Conservation (phyloP, 2,888 invertebrate genomes). For the Gasteruption jaculator region DNA sequence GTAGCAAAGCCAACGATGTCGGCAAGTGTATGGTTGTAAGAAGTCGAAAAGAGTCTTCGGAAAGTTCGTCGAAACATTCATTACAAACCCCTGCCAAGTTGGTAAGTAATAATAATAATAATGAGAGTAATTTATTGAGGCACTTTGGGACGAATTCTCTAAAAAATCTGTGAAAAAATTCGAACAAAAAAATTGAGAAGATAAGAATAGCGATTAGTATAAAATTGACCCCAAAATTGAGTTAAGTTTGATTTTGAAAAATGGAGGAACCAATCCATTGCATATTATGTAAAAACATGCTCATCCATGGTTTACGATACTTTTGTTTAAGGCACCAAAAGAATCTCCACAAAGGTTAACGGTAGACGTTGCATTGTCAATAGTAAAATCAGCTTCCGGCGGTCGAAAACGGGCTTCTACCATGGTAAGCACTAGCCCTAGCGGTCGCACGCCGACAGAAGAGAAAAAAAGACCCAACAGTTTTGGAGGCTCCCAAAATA, state of each 20-base stretch:
- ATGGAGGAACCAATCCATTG: too few relatives aligned
- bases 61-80: slow-evolving; percentile 20
- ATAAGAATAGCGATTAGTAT: too few relatives aligned
- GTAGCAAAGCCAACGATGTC: slow-evolving; percentile 22
- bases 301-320: too few relatives aligned
- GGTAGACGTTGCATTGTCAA: slow-evolving; percentile 35
- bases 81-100: slow-evolving; percentile 23
- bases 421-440: slow-evolving; percentile 27
- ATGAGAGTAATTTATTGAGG: slow-evolving; percentile 1
- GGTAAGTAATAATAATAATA: slow-evolving; percentile 8
- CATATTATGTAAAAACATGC: too few relatives aligned
- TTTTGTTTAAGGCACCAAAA: slow-evolving; percentile 2
- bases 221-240: too few relatives aligned
- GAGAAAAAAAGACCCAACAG: slow-evolving; percentile 24
- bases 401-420: slow-evolving; percentile 29
- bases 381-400: too few relatives aligned
- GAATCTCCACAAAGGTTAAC: slow-evolving; percentile 22
- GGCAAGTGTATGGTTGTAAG: slow-evolving; percentile 23
- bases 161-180: too few relatives aligned
- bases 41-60: slow-evolving; percentile 23
- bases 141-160: too few relatives aligned
- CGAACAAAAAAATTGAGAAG: too few relatives aligned
- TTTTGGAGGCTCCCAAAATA: slow-evolving; percentile 15
- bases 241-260: too few relatives aligned
- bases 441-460: slow-evolving; percentile 22